Evolutionary conservation across 2,888 invertebrate genomes (phyloP).

Genomic region (Melikaiella ostensackeni): DNA sequence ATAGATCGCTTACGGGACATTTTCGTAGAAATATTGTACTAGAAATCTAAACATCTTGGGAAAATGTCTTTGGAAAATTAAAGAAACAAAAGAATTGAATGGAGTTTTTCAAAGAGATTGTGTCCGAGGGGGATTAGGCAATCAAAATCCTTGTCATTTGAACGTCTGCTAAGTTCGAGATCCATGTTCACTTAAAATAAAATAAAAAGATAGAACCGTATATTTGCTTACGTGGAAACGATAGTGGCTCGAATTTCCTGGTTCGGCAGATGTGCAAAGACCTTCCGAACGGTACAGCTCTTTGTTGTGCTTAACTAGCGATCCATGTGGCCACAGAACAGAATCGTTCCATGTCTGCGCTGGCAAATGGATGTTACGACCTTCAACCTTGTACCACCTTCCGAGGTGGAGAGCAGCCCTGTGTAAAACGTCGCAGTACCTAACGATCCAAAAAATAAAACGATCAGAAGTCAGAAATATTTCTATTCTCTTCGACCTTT

Average conservation of each 20-base stretch:
- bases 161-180: conserved; percentile 24
- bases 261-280: conserved; percentile 91
- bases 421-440: conserved; percentile 93
- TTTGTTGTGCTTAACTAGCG: conserved; percentile 85
- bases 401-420: conserved; percentile 94
- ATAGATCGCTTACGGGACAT: neutral
- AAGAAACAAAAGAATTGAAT: neutral
- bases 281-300: conserved; percentile 88
- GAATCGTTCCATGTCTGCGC: conserved; percentile 80
- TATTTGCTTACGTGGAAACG: conserved; percentile 81
- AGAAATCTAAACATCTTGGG: neutral
- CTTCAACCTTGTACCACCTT: conserved; percentile 83
- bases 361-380: conserved; percentile 80
- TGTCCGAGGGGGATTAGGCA: conserved; percentile 1
- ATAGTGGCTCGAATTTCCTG: conserved; percentile 88
- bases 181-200: conserved; percentile 17
- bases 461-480: conserved; percentile 32
- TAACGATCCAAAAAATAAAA: conserved; percentile 53
- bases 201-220: neutral
- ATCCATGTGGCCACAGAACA: conserved; percentile 87
- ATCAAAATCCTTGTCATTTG: conserved; percentile 22
- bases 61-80: conserved; percentile 12
- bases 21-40: conserved; percentile 17
- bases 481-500: conserved; percentile 1
- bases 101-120: conserved; percentile 10